Evolutionary conservation across 2,113 vertebrate genomes (phyloP), one percentile per base, ranked within the genome.

Genomic region (Grammomys surdaster): DNA sequence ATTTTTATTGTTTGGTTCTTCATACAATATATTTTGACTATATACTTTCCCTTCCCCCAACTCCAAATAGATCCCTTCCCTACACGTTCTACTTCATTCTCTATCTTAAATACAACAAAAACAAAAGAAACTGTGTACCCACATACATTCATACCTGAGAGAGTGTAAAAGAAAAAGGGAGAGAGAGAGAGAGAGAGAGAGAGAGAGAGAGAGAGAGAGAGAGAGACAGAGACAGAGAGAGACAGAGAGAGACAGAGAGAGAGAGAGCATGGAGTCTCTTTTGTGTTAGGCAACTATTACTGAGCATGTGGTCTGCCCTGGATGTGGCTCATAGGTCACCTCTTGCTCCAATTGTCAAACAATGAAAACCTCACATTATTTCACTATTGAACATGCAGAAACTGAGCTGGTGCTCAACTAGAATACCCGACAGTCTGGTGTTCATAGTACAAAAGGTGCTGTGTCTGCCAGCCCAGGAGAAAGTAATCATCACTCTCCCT

Each of bases 91-190:
- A 58, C 11, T 81, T n/a, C 1, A 5, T 58, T 58, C 33, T 56
- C 17, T 14, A 20, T 40, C 11, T 56, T 81, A 22, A 81, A 81
- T 33, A 36, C 7, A n/a, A 72, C 16, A 72, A n/a, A n/a, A 72
- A 22, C 8, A 56, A 81, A 81, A n/a, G 19, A 81, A 81, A 81
- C 10, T 58, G 36, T 24, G 17, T 1, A 26, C 22, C 33, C 14
- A 51, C 14, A 78, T 20, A 76, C 11, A 51, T 10, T 69, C 3
- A 33, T 69, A 33, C 3, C 10, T 0, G 3, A n/a, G 14, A n/a
- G 2, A 36, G 5, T 7, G 16, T 5, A 51, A 1, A 51, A 7
- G 8, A 1, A 51, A 7, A 51, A 1, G 8, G 48, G 7, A 7
- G 48, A 51, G 48, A 51, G 48, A 51, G 48, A 51, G 48, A 51